A percentile compares a stretch with the other conserved stretches of the same genome.
These are phyloP conservation scores for Saxicola maurus DNA, from an alignment of 2,797 vertebrate genomes.

Conservation along the genomic window DNA sequence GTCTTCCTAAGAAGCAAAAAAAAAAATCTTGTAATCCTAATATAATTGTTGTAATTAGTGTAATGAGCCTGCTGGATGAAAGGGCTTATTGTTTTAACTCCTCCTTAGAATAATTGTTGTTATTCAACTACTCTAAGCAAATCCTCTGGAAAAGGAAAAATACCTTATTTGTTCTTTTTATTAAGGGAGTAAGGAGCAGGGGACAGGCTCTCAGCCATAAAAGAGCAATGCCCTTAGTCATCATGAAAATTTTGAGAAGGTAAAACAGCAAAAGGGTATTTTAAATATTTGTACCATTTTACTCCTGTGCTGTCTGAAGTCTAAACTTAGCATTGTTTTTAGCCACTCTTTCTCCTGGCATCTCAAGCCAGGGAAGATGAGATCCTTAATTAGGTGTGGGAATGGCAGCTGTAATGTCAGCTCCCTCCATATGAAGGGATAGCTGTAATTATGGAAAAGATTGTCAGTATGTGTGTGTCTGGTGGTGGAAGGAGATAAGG, in stretches of 20 bases:
- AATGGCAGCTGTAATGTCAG: neutral
- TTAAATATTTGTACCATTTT: neutral
- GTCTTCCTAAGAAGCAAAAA: neutral
- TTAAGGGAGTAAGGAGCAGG: neutral
- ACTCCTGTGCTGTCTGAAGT: neutral
- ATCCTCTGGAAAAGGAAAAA: neutral
- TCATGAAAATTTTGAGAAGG: neutral
- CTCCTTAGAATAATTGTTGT: neutral
- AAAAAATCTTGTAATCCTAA: neutral
- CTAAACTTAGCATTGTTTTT: neutral
- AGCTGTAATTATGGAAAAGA: neutral
- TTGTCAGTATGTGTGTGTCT: neutral
- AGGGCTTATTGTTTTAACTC: neutral
- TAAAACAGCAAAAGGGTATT: neutral
- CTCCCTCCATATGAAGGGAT: neutral
- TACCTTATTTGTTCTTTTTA: neutral
- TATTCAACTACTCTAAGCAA: neutral
- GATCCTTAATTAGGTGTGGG: neutral
- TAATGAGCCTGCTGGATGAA: constrained; percentile 9
- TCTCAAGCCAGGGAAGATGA: neutral
- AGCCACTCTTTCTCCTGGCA: neutral
- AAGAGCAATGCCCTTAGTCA: neutral
- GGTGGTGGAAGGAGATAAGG: neutral
- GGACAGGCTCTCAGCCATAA: neutral
- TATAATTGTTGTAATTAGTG: neutral